phyloP scores from a whole-genome alignment of 2,113 vertebrate species.

The Arothron firmamentum region DNA sequence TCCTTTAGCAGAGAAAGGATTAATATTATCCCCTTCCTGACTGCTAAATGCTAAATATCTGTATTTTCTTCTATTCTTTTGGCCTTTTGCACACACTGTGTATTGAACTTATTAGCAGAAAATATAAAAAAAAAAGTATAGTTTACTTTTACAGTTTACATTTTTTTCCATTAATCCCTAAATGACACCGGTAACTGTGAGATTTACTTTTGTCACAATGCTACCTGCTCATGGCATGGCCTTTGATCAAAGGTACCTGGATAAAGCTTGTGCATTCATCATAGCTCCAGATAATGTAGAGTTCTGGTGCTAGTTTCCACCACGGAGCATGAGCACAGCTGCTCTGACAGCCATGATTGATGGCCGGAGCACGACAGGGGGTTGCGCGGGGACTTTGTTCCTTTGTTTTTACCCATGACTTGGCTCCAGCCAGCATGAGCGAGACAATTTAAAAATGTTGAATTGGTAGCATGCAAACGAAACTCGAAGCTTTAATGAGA shows the following conservation, averaged over 20 bases:
- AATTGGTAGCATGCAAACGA: slow-evolving; percentile 62
- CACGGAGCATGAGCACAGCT: slow-evolving; percentile 47
- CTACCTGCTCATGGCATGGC: slow-evolving; percentile 16
- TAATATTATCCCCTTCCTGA: no score
- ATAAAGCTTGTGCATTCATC: slow-evolving; percentile 49
- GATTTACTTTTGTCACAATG: slow-evolving; percentile 8
- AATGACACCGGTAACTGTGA: not conserved
- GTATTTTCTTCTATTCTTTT: no score
- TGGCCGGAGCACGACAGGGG: slow-evolving; percentile 35
- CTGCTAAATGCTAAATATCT: no score
- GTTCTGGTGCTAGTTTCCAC: slow-evolving; percentile 44
- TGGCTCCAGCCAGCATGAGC: slow-evolving; percentile 20
- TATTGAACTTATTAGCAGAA: no score
- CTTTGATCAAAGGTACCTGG: slow-evolving; percentile 45
- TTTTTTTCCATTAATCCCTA: not conserved
- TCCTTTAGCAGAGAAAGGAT: no score
- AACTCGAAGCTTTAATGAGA: slow-evolving; percentile 56
- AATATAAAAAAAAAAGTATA: no score
- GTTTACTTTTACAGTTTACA: not conserved
- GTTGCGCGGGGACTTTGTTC: slow-evolving; percentile 46
- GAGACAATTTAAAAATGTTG: slow-evolving; percentile 60
- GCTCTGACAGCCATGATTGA: slow-evolving; percentile 69
- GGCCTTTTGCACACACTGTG: no score
- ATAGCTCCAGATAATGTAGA: slow-evolving; percentile 50
- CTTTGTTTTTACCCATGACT: slow-evolving; percentile 47